Evolutionary conservation across 2,888 invertebrate species (phyloP).

Genomic region (Notodonta ziczac): DNA sequence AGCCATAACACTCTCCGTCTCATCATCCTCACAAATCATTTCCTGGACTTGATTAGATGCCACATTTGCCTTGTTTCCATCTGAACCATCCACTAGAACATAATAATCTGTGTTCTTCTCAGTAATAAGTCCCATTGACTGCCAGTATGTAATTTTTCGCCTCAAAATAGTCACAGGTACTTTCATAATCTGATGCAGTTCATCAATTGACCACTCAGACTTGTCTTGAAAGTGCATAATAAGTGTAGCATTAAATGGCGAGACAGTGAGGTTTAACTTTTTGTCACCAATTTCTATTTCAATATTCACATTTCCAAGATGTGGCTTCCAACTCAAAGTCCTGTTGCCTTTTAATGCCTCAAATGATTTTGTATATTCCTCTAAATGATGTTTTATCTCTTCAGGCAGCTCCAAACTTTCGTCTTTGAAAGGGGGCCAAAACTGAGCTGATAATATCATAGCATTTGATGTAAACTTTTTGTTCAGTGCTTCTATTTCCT

Average conservation of each 20-base stretch:
- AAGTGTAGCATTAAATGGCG: constrained; percentile 97
- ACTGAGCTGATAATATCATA: constrained; percentile 98
- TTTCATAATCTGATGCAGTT: constrained; percentile 93
- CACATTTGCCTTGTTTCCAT: constrained; percentile 82
- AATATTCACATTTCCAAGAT: constrained; percentile 95
- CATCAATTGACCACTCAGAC: constrained; percentile 93
- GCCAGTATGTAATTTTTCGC: constrained; percentile 96
- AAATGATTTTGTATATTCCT: constrained; percentile 94
- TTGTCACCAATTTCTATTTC: constrained; percentile 94
- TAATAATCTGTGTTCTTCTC: constrained; percentile 91
- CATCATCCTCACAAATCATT: constrained; percentile 94
- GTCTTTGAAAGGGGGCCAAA: constrained; percentile 99
- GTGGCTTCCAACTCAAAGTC: constrained; percentile 96
- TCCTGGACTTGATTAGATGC: constrained; percentile 83
- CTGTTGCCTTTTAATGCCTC: constrained; percentile 96
- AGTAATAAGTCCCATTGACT: constrained; percentile 93
- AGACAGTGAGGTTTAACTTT: constrained; percentile 92
- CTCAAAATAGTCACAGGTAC: constrained; percentile 94
- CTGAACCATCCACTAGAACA: constrained; percentile 87
- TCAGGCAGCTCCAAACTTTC: constrained; percentile 95
- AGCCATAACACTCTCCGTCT: constrained; percentile 96
- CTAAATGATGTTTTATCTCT: constrained; percentile 91
- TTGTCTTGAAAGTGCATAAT: constrained; percentile 96
- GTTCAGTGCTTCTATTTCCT: constrained; percentile 74
- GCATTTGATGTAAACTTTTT: constrained; percentile 83